These are phyloP conservation scores for Pentalonia nigronervosa DNA, from an alignment of 1,140 invertebrate genomes.

Conservation along the genomic window DNA sequence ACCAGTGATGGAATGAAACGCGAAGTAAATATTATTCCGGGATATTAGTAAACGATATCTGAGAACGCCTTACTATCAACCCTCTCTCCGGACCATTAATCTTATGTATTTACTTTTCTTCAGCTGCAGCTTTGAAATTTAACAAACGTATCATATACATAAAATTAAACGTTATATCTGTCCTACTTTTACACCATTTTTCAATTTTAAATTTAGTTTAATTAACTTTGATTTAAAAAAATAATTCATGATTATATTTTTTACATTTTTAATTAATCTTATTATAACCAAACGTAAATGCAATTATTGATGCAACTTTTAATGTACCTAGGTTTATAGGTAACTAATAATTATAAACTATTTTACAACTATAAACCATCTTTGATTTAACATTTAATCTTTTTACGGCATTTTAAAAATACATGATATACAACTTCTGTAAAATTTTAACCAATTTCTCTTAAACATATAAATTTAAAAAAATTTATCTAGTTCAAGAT, in stretches of 20 bases:
- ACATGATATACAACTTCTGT: too few relatives aligned
- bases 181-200: background rate
- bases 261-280: background rate
- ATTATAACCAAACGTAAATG: background rate
- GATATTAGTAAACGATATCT: slow-evolving; percentile 54
- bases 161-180: background rate
- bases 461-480: too few relatives aligned
- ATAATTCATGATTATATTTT: background rate
- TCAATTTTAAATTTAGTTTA: background rate
- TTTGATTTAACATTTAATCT: too few relatives aligned
- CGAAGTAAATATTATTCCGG: slow-evolving; percentile 35
- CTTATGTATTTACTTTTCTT: slow-evolving; percentile 44
- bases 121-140: slow-evolving; percentile 1
- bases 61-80: slow-evolving; percentile 47
- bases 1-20: background rate
- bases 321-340: too few relatives aligned
- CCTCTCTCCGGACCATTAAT: slow-evolving; percentile 52
- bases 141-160: slow-evolving; percentile 29
- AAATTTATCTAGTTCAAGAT: too few relatives aligned
- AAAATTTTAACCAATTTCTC: too few relatives aligned
- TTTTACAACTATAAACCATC: too few relatives aligned
- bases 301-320: too few relatives aligned
- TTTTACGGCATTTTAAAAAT: too few relatives aligned
- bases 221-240: background rate
- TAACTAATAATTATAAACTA: too few relatives aligned